These are phyloP conservation scores for Danio rerio DNA, from an alignment of 2,113 vertebrate species.

Conservation along the genomic window GRCz12tu NC_133182.1:50849501-50850000, in stretches of 20 bases:
- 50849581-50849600: conserved; percentile 24
- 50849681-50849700: conserved; percentile 8
- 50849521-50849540: too few relatives aligned
- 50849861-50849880: background rate
- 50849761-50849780: conserved; percentile 53
- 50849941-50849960: conserved; percentile 17
- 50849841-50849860: conserved; percentile 1
- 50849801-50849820: conserved; percentile 24
- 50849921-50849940: conserved; percentile 16
- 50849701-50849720: conserved; percentile 37
- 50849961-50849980: background rate
- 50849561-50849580: background rate
- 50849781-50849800: conserved; percentile 42
- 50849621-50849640: conserved; percentile 36
- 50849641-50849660: conserved; percentile 26
- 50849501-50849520: too few relatives aligned
- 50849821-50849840: conserved; percentile 28
- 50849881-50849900: background rate
- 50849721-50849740: conserved; percentile 53
- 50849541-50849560: too few relatives aligned
- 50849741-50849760: conserved; percentile 48
- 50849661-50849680: conserved; percentile 21
- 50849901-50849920: background rate
- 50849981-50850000: too few relatives aligned
- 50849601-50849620: conserved; percentile 24